A percentile compares a stretch with the other conserved stretches of the same genome.
Conservation (phyloP, 2,113 vertebrate genomes). For the Centropristis striata region DNA sequence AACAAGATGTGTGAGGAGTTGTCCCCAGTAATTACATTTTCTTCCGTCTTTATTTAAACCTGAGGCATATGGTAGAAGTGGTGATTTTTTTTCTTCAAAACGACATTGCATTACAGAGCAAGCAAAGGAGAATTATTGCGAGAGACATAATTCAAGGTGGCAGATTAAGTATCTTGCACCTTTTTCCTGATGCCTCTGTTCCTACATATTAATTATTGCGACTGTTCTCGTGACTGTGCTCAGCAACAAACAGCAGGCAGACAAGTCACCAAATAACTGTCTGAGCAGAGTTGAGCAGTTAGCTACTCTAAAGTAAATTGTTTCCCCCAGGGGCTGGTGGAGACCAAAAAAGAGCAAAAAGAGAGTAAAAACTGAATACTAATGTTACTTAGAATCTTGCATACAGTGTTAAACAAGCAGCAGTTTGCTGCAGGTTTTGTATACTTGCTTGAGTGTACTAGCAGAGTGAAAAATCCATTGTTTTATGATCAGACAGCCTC, state of each 20-base stretch:
- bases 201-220: conserved; percentile 3
- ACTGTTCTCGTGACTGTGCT: too few relatives aligned
- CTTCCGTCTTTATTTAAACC: background rate
- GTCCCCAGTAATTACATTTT: background rate
- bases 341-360: background rate
- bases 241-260: background rate
- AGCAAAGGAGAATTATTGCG: background rate
- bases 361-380: background rate
- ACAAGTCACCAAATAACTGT: background rate
- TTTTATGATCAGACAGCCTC: background rate
- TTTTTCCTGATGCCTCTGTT: background rate
- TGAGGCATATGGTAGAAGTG: background rate
- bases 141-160: background rate
- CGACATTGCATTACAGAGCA: background rate
- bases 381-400: background rate
- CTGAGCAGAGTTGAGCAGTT: background rate
- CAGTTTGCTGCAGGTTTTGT: background rate
- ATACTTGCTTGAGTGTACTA: background rate
- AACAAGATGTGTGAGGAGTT: background rate
- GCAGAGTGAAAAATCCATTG: background rate
- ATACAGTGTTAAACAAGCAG: background rate
- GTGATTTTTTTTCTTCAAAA: background rate
- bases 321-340: background rate
- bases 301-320: background rate
- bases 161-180: background rate